Percentiles rank a stretch among this genome's conserved stretches.
phyloP scores from a whole-genome alignment of 2,797 vertebrate species.

The Lepus townsendii region DNA sequence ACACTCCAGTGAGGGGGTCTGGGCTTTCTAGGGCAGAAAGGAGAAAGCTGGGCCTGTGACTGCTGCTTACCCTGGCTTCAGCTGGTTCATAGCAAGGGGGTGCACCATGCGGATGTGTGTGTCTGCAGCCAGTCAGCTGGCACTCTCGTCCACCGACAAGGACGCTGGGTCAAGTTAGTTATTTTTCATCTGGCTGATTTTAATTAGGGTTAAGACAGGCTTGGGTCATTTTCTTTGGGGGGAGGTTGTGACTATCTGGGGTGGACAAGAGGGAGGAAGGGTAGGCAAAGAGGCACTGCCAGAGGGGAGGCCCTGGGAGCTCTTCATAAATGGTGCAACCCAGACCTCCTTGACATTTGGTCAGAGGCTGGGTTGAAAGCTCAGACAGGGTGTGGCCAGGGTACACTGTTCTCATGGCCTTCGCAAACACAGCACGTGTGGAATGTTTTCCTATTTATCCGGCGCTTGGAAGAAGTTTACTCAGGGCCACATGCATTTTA shows the following conservation, averaged over 20 bases:
- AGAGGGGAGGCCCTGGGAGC: not conserved
- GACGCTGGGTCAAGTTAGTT: too few relatives aligned
- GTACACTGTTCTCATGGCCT: not conserved
- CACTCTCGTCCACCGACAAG: too few relatives aligned
- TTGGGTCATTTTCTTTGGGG: too few relatives aligned
- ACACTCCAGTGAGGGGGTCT: too few relatives aligned
- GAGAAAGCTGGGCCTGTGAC: too few relatives aligned
- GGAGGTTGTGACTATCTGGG: not conserved
- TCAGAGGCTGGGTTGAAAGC: not conserved
- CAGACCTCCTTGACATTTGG: not conserved
- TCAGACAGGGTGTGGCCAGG: not conserved
- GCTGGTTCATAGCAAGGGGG: too few relatives aligned
- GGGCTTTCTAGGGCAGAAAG: too few relatives aligned
- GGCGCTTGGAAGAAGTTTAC: not conserved
- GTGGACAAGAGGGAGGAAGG: not conserved
- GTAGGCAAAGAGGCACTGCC: not conserved
- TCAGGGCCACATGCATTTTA: not conserved
- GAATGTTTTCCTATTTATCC: not conserved
- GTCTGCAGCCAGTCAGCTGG: too few relatives aligned
- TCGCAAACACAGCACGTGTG: not conserved
- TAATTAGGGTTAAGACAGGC: too few relatives aligned
- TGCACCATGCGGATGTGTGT: too few relatives aligned
- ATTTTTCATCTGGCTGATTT: too few relatives aligned
- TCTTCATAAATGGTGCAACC: fast-evolving
- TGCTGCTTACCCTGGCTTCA: too few relatives aligned